A percentile compares a stretch with the other conserved stretches of the same genome.
Evolutionary conservation across 2,888 invertebrate genomes (phyloP).

Genomic region (Eupithecia dodoneata): DNA sequence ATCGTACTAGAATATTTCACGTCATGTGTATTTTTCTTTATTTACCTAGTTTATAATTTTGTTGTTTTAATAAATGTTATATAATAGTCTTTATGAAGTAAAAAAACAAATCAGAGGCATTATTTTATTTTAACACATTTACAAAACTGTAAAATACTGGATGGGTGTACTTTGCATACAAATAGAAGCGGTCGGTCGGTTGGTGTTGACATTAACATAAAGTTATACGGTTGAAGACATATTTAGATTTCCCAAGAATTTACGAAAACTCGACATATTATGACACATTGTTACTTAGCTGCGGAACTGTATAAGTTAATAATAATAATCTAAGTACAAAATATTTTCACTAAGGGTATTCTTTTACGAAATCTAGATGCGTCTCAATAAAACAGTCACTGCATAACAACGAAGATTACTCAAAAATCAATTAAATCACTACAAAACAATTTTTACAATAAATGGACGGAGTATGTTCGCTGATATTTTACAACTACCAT

Average conservation of each 20-base stretch:
- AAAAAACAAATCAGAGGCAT: conserved; percentile 62
- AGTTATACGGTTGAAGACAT: conserved; percentile 26
- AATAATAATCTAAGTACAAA: not conserved
- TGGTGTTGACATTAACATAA: conserved; percentile 45
- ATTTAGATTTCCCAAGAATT: conserved; percentile 24
- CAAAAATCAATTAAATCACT: conserved; percentile 32
- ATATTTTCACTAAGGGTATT: not conserved
- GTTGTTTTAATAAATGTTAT: conserved; percentile 32
- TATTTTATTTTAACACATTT: conserved; percentile 61
- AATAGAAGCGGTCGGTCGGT: conserved; percentile 47
- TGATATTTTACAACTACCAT: conserved; percentile 58
- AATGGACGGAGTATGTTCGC: conserved; percentile 78
- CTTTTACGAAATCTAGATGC: conserved; percentile 27
- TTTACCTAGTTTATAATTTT: conserved; percentile 26
- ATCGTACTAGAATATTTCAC: conserved; percentile 19
- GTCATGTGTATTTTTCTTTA: conserved; percentile 19
- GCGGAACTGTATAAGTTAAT: not conserved
- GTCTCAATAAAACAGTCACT: conserved; percentile 20
- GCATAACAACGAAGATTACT: conserved; percentile 25
- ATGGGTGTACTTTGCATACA: conserved; percentile 46
- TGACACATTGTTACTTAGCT: not conserved
- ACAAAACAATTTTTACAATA: conserved; percentile 50
- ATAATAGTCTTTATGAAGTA: conserved; percentile 28
- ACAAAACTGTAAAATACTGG: conserved; percentile 66
- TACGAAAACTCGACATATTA: conserved; percentile 12